Evolutionary conservation across 2,888 invertebrate species (phyloP).

Genomic region (Sinelater perroti): DNA sequence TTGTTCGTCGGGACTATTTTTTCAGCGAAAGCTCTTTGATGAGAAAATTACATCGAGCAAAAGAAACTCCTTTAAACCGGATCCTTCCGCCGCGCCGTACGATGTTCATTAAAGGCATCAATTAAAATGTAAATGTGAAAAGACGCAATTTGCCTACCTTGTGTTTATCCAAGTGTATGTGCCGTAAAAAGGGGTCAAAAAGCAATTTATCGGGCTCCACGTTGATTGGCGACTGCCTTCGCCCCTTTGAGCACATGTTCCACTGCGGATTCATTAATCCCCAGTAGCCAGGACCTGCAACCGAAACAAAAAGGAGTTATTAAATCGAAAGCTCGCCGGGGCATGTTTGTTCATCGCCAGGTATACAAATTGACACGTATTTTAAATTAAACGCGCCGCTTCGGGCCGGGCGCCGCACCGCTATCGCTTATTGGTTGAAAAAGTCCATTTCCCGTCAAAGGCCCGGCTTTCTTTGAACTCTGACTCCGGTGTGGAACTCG

Average conservation of each 20-base stretch:
- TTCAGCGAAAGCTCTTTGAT: not conserved
- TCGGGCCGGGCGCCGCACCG: constrained; percentile 41
- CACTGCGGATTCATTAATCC: constrained; percentile 98
- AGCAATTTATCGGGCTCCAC: constrained; percentile 94
- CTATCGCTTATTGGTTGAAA: constrained; percentile 53
- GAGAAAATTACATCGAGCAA: not conserved
- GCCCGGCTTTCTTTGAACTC: constrained; percentile 50
- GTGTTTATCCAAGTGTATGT: constrained; percentile 91
- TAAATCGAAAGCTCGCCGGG: constrained; percentile 7
- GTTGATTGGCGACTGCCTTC: constrained; percentile 96
- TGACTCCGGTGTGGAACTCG: constrained; percentile 46
- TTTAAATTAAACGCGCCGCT: constrained; percentile 44
- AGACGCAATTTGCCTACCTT: constrained; percentile 71
- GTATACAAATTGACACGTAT: constrained; percentile 45
- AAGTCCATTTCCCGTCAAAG: constrained; percentile 54
- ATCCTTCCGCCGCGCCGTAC: not conserved
- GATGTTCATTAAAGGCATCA: constrained; percentile 6
- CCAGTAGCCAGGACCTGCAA: constrained; percentile 96
- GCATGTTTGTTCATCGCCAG: constrained; percentile 15
- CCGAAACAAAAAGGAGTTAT: constrained; percentile 12
- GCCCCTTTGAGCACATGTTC: constrained; percentile 96
- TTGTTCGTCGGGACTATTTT: not conserved
- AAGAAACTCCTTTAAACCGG: not conserved
- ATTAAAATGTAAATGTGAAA: constrained; percentile 34
- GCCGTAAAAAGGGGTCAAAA: constrained; percentile 93